Evolutionary conservation across 1,140 invertebrate species (phyloP), one percentile per base, ranked within the genome.

Genomic region (Uloborus diversus): DNA sequence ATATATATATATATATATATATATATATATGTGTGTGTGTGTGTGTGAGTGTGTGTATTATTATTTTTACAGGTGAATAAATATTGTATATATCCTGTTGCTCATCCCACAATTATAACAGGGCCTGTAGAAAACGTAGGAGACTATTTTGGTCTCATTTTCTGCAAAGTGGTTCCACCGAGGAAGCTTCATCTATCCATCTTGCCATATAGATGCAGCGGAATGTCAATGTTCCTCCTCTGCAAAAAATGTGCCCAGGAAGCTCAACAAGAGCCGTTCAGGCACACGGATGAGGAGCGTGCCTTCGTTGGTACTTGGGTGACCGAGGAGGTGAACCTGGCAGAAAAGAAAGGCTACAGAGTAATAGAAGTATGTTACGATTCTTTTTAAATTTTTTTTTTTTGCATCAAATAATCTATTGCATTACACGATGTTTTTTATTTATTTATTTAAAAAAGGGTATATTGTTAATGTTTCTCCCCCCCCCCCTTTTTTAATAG

Each of bases 261-360:
- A 30, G 61, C 51, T 2, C 13, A 35, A 1, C 25, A 71, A 53
- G 23, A 23, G 1, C n/a, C 71, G 27, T 85, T 82, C 61, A 4
- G 14, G 13, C 86, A 88, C 82, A 78, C 47, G 11, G 79, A 82
- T 30, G 79, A 83, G 9, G 82, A 87, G 61, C 70, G 85, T 30
- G 28, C 70, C 0, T 79, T 88, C n/a, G 82, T 53, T 0, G 87
- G 87, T 57, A 87, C 85, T 1, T 88, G 85, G 84, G 84, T 85
- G 0, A 81, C 82, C 7, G 82, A 85, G 23, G 87, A 88, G 82
- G 14, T 88, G 5, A 25, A 66, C 33, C 5, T 85, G 73, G 87
- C 87, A 0, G 30, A 85, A 0, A 66, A 84, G 28, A 76, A 79
- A 56, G 86, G 85, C 1, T 87, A 88, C 56, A 42, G 17, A 42